Percentiles rank a stretch among this genome's conserved stretches.
Conservation (phyloP, 2,888 invertebrate species). For the Nycteola revayana region DNA sequence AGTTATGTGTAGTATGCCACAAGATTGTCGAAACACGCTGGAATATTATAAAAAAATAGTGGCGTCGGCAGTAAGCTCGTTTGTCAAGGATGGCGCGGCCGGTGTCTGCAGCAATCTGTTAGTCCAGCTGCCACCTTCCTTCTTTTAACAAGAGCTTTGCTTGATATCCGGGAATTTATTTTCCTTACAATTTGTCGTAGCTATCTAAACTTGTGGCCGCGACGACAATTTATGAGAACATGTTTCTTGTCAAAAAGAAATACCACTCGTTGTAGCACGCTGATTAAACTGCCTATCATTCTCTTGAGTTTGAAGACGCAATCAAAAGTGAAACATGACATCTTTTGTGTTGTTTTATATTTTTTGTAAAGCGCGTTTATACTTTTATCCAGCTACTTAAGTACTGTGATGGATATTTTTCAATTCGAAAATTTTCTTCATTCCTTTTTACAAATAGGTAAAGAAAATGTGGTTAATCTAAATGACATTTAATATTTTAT, state of each 20-base stretch:
- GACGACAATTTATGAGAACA: constrained; percentile 44
- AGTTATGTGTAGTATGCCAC: too few relatives aligned
- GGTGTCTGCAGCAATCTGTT: constrained; percentile 64
- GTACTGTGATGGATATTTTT: too few relatives aligned
- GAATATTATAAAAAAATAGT: constrained; percentile 43
- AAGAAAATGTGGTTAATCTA: too few relatives aligned
- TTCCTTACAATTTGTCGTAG: constrained; percentile 55
- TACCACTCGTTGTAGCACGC: constrained; percentile 22
- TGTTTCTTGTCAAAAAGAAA: constrained; percentile 22
- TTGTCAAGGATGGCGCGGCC: constrained; percentile 50
- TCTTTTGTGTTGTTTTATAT: constrained; percentile 1
- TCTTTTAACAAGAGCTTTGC: constrained; percentile 72
- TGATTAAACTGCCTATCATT: constrained; percentile 36
- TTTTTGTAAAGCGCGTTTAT: too few relatives aligned
- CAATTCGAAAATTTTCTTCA: too few relatives aligned
- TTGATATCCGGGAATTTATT: constrained; percentile 67
- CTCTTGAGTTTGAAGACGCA: constrained; percentile 11
- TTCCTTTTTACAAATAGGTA: too few relatives aligned
- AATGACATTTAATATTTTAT: too few relatives aligned
- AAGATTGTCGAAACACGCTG: too few relatives aligned
- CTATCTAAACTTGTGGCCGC: constrained; percentile 36
- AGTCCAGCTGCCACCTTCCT: constrained; percentile 72
- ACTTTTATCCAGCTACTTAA: too few relatives aligned
- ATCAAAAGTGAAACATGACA: constrained; percentile 15
- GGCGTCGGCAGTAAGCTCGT: constrained; percentile 53